These are phyloP conservation scores for Eciton burchellii DNA, from an alignment of 1,140 invertebrate species.

Conservation along the genomic window DNA sequence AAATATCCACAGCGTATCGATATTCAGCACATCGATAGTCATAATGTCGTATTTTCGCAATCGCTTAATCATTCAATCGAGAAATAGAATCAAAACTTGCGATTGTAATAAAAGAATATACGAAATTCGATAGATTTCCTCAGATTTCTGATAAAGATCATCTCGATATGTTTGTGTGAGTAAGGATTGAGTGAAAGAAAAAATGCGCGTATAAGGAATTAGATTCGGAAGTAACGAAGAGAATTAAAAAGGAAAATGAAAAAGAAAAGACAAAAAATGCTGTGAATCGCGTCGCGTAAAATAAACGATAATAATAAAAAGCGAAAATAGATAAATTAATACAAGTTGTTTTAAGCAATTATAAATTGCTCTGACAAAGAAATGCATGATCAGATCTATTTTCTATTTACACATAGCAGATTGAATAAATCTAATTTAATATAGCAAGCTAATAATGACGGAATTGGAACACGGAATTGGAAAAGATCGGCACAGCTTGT, in stretches of 20 bases:
- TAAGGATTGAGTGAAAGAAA: slow-evolving; percentile 1
- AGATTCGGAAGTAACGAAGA: not conserved
- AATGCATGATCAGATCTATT: no score
- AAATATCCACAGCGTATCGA: not conserved
- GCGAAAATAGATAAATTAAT: no score
- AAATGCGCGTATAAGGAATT: not conserved
- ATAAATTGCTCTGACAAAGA: no score
- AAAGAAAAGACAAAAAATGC: no score
- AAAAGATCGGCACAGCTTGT: not conserved
- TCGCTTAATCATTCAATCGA: not conserved
- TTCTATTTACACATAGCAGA: no score
- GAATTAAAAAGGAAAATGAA: no score
- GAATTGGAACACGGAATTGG: not conserved
- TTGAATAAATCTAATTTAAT: slow-evolving; percentile 7
- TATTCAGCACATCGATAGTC: no score
- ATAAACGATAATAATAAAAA: no score
- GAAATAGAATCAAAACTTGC: not conserved
- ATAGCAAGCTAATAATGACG: slow-evolving; percentile 10
- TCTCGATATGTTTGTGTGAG: not conserved
- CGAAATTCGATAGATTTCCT: not conserved
- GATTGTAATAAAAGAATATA: not conserved
- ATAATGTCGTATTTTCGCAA: not conserved
- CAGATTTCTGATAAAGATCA: not conserved
- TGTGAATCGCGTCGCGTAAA: no score
- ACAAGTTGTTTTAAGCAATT: no score